Evolutionary conservation across 2,797 vertebrate genomes (phyloP).

Genomic region (Enoplosus armatus): DNA sequence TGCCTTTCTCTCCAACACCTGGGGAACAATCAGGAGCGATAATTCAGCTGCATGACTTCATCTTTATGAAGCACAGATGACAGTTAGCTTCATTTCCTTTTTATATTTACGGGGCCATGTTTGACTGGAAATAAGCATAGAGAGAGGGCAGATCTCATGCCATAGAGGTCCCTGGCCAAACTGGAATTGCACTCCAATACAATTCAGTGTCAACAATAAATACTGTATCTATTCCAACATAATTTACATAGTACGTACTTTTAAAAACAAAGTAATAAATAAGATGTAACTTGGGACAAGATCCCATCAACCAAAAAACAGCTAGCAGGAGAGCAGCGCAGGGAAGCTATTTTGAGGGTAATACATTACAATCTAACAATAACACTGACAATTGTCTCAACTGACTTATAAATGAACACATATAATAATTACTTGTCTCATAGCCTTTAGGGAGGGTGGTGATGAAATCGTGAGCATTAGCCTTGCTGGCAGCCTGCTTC

Average conservation of each 20-base stretch:
- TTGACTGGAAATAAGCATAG: neutral
- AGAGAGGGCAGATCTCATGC: neutral
- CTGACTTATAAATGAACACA: neutral
- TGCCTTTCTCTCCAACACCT: conserved; percentile 95
- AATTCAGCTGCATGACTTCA: neutral
- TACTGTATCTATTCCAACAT: neutral
- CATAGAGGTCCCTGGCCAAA: neutral
- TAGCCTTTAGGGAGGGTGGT: conserved; percentile 89
- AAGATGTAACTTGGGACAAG: neutral
- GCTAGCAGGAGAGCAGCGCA: neutral
- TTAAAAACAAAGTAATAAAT: neutral
- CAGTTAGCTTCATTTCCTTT: neutral
- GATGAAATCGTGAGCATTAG: conserved; percentile 94
- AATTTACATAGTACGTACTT: neutral
- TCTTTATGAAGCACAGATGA: neutral
- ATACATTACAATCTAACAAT: neutral
- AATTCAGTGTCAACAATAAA: neutral
- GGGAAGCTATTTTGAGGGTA: neutral
- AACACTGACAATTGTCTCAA: neutral
- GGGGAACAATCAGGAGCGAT: neutral
- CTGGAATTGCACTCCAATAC: neutral
- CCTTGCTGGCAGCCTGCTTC: conserved; percentile 89
- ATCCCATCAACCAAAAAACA: neutral
- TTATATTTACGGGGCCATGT: neutral
- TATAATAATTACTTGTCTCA: conserved; percentile 86